Conservation (phyloP, 2,797 vertebrate genomes). For the Jordanella pulchra region DNA sequence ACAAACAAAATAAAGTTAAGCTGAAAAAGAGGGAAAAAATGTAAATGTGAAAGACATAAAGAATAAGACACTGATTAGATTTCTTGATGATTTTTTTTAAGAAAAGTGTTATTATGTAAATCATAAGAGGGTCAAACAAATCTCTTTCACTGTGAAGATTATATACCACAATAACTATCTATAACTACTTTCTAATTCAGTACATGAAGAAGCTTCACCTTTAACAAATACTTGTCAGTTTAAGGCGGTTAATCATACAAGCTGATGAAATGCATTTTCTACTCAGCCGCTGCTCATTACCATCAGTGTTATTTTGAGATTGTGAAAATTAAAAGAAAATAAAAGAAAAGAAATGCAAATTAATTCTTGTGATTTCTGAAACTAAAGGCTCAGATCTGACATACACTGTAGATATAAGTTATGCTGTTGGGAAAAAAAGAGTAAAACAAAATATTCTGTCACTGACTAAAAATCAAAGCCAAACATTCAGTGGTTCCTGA, state of each 20-base stretch:
- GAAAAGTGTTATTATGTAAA: not conserved
- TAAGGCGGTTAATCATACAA: not conserved
- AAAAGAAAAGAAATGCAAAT: not conserved
- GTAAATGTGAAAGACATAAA: not conserved
- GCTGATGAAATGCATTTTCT: not conserved
- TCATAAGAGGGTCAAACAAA: not conserved
- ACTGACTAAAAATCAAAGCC: no score
- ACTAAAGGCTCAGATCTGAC: not conserved
- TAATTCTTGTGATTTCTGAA: not conserved
- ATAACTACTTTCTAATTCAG: not conserved
- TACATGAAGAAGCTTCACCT: not conserved
- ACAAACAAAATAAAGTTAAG: slow-evolving; percentile 90
- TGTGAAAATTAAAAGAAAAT: not conserved
- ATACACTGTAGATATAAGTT: no score
- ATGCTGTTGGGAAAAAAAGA: no score
- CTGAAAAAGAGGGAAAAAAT: slow-evolving; percentile 74
- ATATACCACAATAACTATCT: not conserved
- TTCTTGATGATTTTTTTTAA: not conserved
- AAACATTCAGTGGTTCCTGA: no score
- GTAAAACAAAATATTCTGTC: no score
- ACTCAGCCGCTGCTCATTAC: not conserved
- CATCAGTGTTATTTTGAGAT: not conserved
- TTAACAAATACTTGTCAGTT: not conserved
- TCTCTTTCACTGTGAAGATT: not conserved
- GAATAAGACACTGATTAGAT: not conserved